Base-by-base conservation (phyloP, 1,140 invertebrate genomes). In the Zelostemma sp. region DNA sequence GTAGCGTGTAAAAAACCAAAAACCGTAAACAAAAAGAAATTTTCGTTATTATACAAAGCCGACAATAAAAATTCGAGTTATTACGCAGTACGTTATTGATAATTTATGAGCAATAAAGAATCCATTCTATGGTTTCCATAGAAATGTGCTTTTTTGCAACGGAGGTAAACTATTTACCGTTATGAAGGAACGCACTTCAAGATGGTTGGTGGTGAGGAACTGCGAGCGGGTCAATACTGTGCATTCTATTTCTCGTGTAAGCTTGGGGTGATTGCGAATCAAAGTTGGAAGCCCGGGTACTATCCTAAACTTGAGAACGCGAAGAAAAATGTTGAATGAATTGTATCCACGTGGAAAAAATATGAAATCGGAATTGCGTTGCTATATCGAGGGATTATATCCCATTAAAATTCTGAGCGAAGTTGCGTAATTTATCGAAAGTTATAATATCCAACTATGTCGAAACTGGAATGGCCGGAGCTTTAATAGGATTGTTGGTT, bases 231-330 rank as follows among this genome's bases (percentile, higher is more conserved):
- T 35, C 33, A 35, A 35, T 35, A 35, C 33, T 9, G 33, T 9
- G 33, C 33, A 35, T 35, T 35, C 33, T 35, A 35, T 35, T 35
- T 35, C 33, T 35, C 33, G 33, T 35, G 33, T 9, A n/a, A 35
- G 33, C 33, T 6, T n/a, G 33, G 33, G 33, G 6, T 6, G 33
- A 35, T 35, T 35, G 33, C 33, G 33, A 35, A 35, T 35, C 6
- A 35, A 35, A 35, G 33, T 6, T 35, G 6, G 33, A n/a, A 35
- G 25, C n/a, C 33, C 11, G 6, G 6, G 33, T n/a, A 35, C 3
- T 11, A 9, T 1, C 33, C 33, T 2, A 35, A 35, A 35, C 33
- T 35, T 35, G 33, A 9, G 33, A 9, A n/a, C 3, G 3, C 33
- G 33, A 35, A 35, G 6, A 1, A 35, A 35, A 9, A 35, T 35